These are phyloP conservation scores for Bellardia pandia DNA, from an alignment of 2,888 invertebrate genomes.

Conservation along the genomic window DNA sequence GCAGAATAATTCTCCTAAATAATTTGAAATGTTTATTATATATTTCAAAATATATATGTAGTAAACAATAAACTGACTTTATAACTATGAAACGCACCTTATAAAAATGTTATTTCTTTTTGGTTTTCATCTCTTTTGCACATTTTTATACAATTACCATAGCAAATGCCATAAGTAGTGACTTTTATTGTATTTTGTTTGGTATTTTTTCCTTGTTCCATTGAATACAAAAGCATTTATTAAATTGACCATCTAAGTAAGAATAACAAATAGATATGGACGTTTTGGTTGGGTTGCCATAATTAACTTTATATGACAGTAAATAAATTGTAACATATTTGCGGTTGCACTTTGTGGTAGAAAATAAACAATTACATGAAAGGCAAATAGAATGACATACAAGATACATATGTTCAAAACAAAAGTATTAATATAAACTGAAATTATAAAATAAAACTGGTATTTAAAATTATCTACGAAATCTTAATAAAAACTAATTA, in stretches of 20 bases:
- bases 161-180: neutral
- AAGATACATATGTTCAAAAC: neutral
- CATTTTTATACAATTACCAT: neutral
- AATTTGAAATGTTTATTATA: too few species aligned
- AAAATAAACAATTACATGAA: constrained; percentile 16
- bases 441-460: too few species aligned
- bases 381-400: too few species aligned
- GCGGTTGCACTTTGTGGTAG: constrained; percentile 43
- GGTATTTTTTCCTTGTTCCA: neutral
- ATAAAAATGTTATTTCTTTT: too few species aligned
- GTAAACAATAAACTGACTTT: too few species aligned
- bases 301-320: constrained; percentile 54
- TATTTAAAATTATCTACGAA: too few species aligned
- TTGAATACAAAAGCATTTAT: constrained; percentile 27
- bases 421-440: neutral
- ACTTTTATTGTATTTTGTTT: neutral
- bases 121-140: neutral
- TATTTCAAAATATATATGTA: too few species aligned
- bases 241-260: constrained; percentile 32
- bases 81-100: too few species aligned
- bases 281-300: constrained; percentile 46
- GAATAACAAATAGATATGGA: constrained; percentile 37
- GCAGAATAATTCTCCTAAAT: too few species aligned
- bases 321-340: constrained; percentile 62
- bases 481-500: too few species aligned